Base-by-base conservation (phyloP, 2,888 invertebrate species). In the Pseudococcus jackbeardsleyi region DNA sequence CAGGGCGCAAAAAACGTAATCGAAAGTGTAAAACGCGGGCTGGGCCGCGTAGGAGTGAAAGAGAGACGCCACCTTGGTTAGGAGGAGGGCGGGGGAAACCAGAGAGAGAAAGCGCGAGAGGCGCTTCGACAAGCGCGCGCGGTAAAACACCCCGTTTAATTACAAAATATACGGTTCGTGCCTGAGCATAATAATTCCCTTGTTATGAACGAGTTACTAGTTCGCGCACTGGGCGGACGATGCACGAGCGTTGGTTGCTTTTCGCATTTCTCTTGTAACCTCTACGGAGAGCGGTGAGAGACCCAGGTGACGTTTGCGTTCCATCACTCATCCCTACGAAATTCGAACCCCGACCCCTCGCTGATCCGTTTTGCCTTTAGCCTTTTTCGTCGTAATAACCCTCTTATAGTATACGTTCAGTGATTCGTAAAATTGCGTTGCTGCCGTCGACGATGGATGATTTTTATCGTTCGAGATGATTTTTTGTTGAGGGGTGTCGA, bases 251-350 rank as follows among this genome's bases (percentile, higher is more conserved):
- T 88, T 59, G 79, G 48, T 64, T 64, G 64, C 64, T 48, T 88
- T 85, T 85, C 59, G 59, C 54, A 85, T 59, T 59, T 54, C 59
- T 59, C 85, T 54, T 84, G 59, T 59, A 39, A 54, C 59, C 85
- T 59, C 85, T 85, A 54, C 64, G 59, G 86, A 86, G 77, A 50
- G 85, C 87, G 87, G 87, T 46, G 87, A 88, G 87, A 87, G 88
- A 88, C 88, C 88, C 88, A 88, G 88, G 88, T 88, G 88, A 88
- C 88, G 88, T 88, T 88, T 88, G 88, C 88, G 88, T 88, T 88
- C 88, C 88, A 88, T 88, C 88, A 88, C 88, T 88, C 88, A 88
- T 88, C 88, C 88, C 88, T 88, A 88, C 88, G 79, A 88, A 88
- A 50, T 88, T 79, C 79, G 79, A 87, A 87, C 77, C 87, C 77